phyloP scores from a whole-genome alignment of 1,140 invertebrate genomes.

The Drosophila pachea region DNA sequence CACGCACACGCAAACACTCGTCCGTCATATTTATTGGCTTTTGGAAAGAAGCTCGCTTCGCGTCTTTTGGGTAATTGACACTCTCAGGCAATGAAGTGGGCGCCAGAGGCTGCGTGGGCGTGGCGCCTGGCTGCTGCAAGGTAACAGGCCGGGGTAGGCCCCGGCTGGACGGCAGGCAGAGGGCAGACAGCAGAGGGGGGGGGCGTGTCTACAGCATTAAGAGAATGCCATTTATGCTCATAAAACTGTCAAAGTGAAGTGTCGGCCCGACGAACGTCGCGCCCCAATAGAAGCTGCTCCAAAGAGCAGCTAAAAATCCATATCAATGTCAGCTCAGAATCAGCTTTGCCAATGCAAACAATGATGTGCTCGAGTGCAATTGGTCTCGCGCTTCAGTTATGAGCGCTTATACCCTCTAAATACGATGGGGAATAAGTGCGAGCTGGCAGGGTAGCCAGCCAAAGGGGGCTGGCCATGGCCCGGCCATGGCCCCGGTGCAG shows the following conservation, averaged over 20 bases:
- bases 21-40: conserved; percentile 27
- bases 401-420: background rate
- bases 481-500: background rate
- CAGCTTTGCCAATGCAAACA: conserved; percentile 1
- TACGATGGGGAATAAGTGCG: too few relatives aligned
- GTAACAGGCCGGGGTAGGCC: too few relatives aligned
- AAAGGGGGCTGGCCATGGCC: background rate
- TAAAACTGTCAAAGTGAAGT: conserved; percentile 73
- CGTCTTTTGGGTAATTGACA: conserved; percentile 66
- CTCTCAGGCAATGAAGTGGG: conserved; percentile 64
- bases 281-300: background rate
- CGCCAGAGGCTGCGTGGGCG: conserved; percentile 27
- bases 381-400: background rate
- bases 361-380: conserved; percentile 4
- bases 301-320: conserved; percentile 23
- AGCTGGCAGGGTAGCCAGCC: background rate
- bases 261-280: conserved; percentile 44
- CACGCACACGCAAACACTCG: background rate
- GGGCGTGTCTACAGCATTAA: conserved; percentile 61
- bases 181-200: too few relatives aligned
- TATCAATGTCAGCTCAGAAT: conserved; percentile 42
- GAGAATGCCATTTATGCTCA: conserved; percentile 66
- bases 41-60: conserved; percentile 24
- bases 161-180: too few relatives aligned
- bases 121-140: background rate